These are phyloP conservation scores for Machimus atricapillus DNA, from an alignment of 2,888 invertebrate genomes.

Conservation along the genomic window DNA sequence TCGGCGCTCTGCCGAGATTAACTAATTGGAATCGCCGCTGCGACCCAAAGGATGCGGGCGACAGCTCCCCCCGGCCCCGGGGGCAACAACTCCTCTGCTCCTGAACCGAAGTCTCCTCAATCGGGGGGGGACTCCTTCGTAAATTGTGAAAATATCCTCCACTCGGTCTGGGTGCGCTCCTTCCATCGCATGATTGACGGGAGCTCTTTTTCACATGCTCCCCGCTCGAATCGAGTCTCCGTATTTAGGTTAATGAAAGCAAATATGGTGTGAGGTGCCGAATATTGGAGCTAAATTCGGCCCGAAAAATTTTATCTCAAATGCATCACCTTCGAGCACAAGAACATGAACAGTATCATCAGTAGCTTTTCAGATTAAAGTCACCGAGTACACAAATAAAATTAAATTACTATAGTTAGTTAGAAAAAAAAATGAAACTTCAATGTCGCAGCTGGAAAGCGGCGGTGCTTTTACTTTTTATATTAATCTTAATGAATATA, in stretches of 20 bases:
- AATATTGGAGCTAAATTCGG: background rate
- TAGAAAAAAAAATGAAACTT: no score
- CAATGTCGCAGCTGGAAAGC: no score
- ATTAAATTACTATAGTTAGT: background rate
- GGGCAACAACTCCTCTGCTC: background rate
- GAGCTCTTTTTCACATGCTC: background rate
- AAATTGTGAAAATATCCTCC: background rate
- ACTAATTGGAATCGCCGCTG: background rate
- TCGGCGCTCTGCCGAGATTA: background rate
- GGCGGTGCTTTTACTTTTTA: no score
- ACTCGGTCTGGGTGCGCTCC: background rate
- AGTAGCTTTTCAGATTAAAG: background rate
- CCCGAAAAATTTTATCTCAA: background rate
- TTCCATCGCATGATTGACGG: background rate
- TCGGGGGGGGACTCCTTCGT: background rate
- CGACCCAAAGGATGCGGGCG: background rate
- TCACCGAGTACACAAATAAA: background rate
- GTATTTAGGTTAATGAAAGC: background rate
- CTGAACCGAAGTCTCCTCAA: background rate
- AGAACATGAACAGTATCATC: background rate
- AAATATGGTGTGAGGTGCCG: background rate
- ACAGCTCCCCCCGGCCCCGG: background rate
- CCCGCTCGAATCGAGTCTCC: background rate
- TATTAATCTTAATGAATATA: no score
- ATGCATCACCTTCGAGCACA: background rate